phyloP scores from a whole-genome alignment of 2,797 vertebrate species.

The Saxicola maurus region DNA sequence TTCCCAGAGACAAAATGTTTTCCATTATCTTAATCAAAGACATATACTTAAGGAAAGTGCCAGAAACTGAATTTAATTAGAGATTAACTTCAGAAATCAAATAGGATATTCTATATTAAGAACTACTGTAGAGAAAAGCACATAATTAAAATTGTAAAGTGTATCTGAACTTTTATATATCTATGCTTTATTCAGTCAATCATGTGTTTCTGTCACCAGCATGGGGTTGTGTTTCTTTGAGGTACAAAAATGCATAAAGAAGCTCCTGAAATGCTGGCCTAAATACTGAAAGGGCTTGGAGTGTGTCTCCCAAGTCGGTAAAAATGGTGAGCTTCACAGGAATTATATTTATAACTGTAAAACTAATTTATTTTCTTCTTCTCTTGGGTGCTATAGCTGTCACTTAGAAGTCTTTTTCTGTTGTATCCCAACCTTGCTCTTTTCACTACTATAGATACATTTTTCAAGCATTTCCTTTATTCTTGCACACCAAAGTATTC shows the following conservation, averaged over 20 bases:
- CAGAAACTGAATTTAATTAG: neutral
- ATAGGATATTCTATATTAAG: neutral
- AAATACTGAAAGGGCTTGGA: neutral
- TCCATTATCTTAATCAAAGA: neutral
- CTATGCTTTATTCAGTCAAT: neutral
- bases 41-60: neutral
- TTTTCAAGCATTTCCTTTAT: neutral
- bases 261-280: neutral
- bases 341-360: neutral
- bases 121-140: neutral
- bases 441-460: neutral
- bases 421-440: neutral
- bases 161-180: neutral
- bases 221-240: neutral
- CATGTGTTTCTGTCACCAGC: neutral
- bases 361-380: neutral
- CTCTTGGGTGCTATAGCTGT: neutral
- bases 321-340: neutral
- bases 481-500: neutral
- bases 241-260: neutral
- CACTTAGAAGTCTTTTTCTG: neutral
- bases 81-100: neutral
- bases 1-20: neutral
- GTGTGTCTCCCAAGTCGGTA: neutral
- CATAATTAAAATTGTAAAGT: neutral